Conservation (phyloP, 2,797 vertebrate genomes). For the Xerus rutilus region DNA sequence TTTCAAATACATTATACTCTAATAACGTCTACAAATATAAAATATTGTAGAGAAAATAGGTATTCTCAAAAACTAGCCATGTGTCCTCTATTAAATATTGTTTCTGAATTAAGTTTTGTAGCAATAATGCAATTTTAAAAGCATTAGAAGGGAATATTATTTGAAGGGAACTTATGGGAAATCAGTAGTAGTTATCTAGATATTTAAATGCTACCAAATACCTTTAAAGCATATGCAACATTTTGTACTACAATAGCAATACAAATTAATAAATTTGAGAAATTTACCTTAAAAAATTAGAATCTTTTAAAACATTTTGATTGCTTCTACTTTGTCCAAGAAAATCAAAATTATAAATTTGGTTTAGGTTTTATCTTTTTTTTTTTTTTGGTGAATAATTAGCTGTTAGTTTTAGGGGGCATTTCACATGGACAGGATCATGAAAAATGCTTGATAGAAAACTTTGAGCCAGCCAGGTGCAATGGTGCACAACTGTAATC, state of each 20-base stretch:
- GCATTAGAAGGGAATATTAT: not conserved
- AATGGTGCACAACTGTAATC: too few species aligned
- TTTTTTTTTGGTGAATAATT: not conserved
- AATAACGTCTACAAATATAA: not conserved
- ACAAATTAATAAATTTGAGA: not conserved
- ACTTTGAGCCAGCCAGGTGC: not conserved
- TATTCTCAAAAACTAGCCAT: not conserved
- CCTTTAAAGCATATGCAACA: not conserved
- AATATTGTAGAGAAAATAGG: not conserved
- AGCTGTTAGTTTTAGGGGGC: not conserved
- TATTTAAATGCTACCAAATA: not conserved
- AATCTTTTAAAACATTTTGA: not conserved
- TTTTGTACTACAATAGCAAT: not conserved
- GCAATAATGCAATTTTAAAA: constrained; percentile 9
- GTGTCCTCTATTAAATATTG: not conserved
- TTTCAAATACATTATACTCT: not conserved
- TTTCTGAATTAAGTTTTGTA: constrained; percentile 29
- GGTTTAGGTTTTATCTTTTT: not conserved
- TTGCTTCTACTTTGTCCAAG: not conserved
- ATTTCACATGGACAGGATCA: not conserved
- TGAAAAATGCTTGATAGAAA: not conserved
- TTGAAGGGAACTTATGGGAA: not conserved
- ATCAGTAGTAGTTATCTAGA: not conserved
- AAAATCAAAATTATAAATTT: not conserved
- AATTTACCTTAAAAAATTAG: not conserved